A percentile compares a stretch with the other conserved stretches of the same genome.
phyloP scores from a whole-genome alignment of 1,140 invertebrate species.

The Scaptomyza montana region DNA sequence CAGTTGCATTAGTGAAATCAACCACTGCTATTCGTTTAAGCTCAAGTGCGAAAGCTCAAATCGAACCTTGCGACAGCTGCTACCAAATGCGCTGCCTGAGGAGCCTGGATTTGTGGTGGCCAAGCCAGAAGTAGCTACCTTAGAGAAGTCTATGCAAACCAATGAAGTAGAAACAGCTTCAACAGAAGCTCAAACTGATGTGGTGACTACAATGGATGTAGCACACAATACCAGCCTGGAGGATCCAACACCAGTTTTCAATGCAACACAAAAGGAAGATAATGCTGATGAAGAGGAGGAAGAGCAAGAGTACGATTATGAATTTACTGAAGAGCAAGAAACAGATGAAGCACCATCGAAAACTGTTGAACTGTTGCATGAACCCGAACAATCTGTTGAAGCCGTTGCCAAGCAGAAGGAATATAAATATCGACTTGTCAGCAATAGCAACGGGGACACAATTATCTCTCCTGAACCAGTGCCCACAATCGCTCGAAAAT shows the following conservation, averaged over 20 bases:
- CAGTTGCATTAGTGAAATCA: slow-evolving; percentile 76
- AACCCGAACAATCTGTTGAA: slow-evolving; percentile 20
- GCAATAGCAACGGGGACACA: slow-evolving; percentile 51
- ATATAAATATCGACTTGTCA: slow-evolving; percentile 57
- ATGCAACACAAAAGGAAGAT: background rate
- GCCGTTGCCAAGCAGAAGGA: slow-evolving; percentile 35
- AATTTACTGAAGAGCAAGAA: slow-evolving; percentile 50
- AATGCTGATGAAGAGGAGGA: slow-evolving; percentile 40
- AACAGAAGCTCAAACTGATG: slow-evolving; percentile 49
- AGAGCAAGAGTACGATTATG: slow-evolving; percentile 59
- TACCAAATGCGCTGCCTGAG: slow-evolving; percentile 69
- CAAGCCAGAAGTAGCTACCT: slow-evolving; percentile 28
- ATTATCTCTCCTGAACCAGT: slow-evolving; percentile 34
- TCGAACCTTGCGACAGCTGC: slow-evolving; percentile 68
- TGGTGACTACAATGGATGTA: slow-evolving; percentile 15
- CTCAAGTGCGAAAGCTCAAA: slow-evolving; percentile 78
- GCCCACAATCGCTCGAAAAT: slow-evolving; percentile 31
- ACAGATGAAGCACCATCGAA: slow-evolving; percentile 35
- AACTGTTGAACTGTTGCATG: background rate
- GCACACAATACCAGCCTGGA: slow-evolving; percentile 30
- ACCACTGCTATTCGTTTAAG: slow-evolving; percentile 77
- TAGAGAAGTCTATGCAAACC: slow-evolving; percentile 51
- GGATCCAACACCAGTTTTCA: slow-evolving; percentile 1
- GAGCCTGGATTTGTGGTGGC: slow-evolving; percentile 29
- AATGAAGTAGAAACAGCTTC: slow-evolving; percentile 12